Evolutionary conservation across 2,888 invertebrate species (phyloP).

Genomic region (Volucella zonaria): DNA sequence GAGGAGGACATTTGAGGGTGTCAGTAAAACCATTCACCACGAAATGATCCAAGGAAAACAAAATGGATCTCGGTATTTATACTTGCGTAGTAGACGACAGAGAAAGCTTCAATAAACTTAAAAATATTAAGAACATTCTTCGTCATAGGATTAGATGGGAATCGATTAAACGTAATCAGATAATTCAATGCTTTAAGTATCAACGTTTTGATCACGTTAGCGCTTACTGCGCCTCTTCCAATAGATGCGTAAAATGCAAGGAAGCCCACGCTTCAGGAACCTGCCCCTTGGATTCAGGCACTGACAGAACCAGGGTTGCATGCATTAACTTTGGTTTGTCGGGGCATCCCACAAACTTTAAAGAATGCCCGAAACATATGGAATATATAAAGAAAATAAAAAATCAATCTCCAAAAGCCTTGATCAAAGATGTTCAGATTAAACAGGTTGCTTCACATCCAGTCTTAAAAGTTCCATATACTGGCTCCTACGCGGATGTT

Average conservation of each 20-base stretch:
- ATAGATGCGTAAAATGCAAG: neutral
- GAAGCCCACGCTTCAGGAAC: neutral
- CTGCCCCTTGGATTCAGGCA: too few species aligned
- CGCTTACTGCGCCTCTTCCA: too few species aligned
- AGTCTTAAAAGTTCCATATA: too few species aligned
- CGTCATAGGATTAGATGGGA: constrained; percentile 23
- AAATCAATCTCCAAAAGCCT: too few species aligned
- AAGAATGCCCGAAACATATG: neutral
- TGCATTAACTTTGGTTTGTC: neutral
- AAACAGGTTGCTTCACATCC: too few species aligned
- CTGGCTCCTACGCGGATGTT: too few species aligned
- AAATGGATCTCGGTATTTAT: neutral
- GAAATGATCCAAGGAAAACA: constrained; percentile 1
- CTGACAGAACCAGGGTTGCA: neutral
- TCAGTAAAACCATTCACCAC: constrained; percentile 2
- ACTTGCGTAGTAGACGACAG: neutral
- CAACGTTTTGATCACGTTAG: neutral
- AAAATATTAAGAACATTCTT: neutral
- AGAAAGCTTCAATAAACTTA: constrained; percentile 8
- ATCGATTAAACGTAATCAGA: neutral
- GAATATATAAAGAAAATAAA: too few species aligned
- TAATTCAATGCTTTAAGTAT: constrained; percentile 1
- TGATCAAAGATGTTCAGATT: too few species aligned
- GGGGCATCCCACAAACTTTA: constrained; percentile 23
- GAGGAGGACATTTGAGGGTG: constrained; percentile 10